Conservation (phyloP, 2,888 invertebrate genomes). For the Cordilura impudica region DNA sequence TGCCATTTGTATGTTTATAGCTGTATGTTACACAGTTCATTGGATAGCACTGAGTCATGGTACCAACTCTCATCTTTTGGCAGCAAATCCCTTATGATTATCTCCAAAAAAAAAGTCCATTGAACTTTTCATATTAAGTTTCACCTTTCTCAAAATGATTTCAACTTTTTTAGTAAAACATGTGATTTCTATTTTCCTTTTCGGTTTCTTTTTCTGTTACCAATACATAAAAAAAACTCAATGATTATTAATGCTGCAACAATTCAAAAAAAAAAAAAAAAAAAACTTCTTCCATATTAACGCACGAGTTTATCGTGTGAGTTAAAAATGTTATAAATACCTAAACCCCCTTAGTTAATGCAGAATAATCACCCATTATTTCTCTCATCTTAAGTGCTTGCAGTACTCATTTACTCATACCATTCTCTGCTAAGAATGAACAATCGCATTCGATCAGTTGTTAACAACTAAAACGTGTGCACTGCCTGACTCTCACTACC, state of each 20-base stretch:
- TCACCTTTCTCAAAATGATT: background rate
- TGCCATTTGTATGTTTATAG: too few relatives aligned
- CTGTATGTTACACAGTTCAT: too few relatives aligned
- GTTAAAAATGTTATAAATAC: slow-evolving; percentile 21
- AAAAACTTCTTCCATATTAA: slow-evolving; percentile 12
- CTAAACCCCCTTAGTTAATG: background rate
- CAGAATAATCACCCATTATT: slow-evolving; percentile 12
- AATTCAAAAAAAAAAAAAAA: background rate
- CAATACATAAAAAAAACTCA: slow-evolving; percentile 2
- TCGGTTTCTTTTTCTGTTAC: background rate
- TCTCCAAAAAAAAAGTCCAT: background rate
- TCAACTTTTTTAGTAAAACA: background rate
- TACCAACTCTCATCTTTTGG: too few relatives aligned
- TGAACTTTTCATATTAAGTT: slow-evolving; percentile 3
- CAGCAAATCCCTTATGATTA: too few relatives aligned
- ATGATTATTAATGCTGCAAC: slow-evolving; percentile 1
- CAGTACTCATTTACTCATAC: background rate
- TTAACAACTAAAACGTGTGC: slow-evolving; percentile 23
- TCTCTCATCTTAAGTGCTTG: background rate
- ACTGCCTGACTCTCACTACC: background rate
- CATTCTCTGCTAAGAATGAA: background rate
- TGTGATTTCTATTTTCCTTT: background rate
- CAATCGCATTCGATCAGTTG: background rate
- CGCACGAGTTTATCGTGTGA: slow-evolving; percentile 61
- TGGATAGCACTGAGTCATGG: too few relatives aligned